Evolutionary conservation across 1,140 invertebrate species (phyloP).

Genomic region (Cydia fagiglandana): DNA sequence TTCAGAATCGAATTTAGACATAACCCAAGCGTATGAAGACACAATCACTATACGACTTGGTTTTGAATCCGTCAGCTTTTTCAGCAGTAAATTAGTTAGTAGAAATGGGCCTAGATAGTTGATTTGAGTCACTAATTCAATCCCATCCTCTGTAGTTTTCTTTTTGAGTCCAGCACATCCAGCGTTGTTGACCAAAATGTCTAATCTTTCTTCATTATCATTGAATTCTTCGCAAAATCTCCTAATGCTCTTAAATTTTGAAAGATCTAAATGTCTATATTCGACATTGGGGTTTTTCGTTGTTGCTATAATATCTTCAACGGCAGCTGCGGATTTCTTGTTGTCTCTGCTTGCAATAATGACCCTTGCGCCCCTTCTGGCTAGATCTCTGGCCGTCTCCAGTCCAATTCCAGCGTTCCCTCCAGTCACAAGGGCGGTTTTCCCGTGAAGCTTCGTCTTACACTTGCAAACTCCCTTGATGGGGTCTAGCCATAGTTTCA

Average conservation of each 20-base stretch:
- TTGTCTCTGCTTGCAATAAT: conserved; percentile 84
- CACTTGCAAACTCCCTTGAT: conserved; percentile 46
- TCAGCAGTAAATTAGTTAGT: conserved; percentile 82
- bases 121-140: conserved; percentile 81
- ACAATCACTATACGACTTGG: conserved; percentile 85
- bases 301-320: conserved; percentile 49
- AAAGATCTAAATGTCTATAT: conserved; percentile 56
- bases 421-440: conserved; percentile 88
- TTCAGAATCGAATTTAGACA: conserved; percentile 80
- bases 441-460: conserved; percentile 75
- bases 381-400: conserved; percentile 85
- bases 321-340: conserved; percentile 75
- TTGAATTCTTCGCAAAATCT: conserved; percentile 58
- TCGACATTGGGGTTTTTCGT: conserved; percentile 57
- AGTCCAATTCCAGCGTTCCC: conserved; percentile 90
- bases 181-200: conserved; percentile 88
- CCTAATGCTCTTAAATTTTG: conserved; percentile 52
- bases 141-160: conserved; percentile 80
- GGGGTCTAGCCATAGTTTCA: conserved; percentile 42
- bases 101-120: conserved; percentile 85
- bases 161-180: conserved; percentile 63
- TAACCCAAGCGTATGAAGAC: conserved; percentile 81
- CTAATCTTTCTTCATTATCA: conserved; percentile 76
- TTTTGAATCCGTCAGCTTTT: conserved; percentile 68
- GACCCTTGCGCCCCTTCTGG: conserved; percentile 81